Conservation (phyloP, 2,888 invertebrate species). For the Neoscelio sp. region DNA sequence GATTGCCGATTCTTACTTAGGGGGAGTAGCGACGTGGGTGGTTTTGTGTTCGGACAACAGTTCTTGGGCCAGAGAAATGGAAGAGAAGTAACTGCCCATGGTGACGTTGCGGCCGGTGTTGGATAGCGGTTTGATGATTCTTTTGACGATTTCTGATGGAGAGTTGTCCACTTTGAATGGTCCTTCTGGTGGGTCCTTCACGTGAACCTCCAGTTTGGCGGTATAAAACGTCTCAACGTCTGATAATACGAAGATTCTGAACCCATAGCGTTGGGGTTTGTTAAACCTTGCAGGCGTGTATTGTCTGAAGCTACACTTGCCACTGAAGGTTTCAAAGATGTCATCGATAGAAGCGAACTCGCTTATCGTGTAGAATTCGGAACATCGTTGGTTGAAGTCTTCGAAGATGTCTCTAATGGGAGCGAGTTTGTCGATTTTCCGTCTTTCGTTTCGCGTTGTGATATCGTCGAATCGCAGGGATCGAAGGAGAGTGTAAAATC, state of each 20-base stretch:
- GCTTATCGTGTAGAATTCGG: constrained; percentile 13
- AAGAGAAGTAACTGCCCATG: constrained; percentile 73
- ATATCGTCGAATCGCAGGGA: constrained; percentile 53
- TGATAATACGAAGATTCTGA: constrained; percentile 38
- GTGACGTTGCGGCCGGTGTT: constrained; percentile 72
- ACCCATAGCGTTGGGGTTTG: constrained; percentile 41
- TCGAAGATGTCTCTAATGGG: constrained; percentile 39
- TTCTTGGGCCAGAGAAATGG: constrained; percentile 71
- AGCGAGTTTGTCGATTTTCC: constrained; percentile 26
- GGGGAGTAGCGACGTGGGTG: constrained; percentile 66
- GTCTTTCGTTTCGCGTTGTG: constrained; percentile 17
- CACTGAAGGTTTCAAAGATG: constrained; percentile 49
- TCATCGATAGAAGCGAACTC: constrained; percentile 42
- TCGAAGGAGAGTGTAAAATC: constrained; percentile 45
- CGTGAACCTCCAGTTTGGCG: constrained; percentile 74
- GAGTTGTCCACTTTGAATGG: constrained; percentile 70
- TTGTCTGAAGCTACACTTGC: constrained; percentile 44
- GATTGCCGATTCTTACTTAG: constrained; percentile 68
- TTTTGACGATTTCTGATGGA: constrained; percentile 71
- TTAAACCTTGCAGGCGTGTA: constrained; percentile 4
- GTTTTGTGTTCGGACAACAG: constrained; percentile 62
- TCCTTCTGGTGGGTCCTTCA: constrained; percentile 73
- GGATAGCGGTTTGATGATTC: constrained; percentile 69
- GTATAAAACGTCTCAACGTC: constrained; percentile 52
- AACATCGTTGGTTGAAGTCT: constrained; percentile 31